A percentile compares a stretch with the other conserved stretches of the same genome.
phyloP scores from a whole-genome alignment of 2,113 vertebrate genomes.

The Pleuronectes platessa region DNA sequence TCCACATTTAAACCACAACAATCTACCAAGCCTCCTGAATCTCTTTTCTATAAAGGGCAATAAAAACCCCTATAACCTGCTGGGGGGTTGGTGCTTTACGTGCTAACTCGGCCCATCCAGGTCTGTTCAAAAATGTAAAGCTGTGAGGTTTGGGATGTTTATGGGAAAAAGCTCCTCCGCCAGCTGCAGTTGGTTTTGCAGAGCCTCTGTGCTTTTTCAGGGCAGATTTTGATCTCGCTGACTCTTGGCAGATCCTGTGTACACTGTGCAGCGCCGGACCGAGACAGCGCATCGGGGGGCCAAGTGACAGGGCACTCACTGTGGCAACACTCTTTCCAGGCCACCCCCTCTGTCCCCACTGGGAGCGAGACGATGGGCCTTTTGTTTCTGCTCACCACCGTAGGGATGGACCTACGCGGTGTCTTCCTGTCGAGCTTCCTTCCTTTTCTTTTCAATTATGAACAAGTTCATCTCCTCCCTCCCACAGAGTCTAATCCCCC shows the following conservation, averaged over 20 bases:
- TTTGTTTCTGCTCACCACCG: constrained; percentile 45
- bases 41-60: constrained; percentile 4
- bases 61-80: constrained; percentile 5
- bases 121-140: constrained; percentile 54
- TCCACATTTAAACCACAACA: neutral
- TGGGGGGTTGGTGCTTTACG: constrained; percentile 15
- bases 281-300: constrained; percentile 44
- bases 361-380: constrained; percentile 43
- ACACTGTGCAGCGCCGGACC: constrained; percentile 55
- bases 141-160: constrained; percentile 54
- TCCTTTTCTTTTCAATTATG: constrained; percentile 63
- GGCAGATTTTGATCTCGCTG: constrained; percentile 76
- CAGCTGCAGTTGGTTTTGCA: constrained; percentile 74
- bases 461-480: constrained; percentile 42
- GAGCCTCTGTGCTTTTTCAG: constrained; percentile 65
- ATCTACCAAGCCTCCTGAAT: neutral
- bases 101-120: constrained; percentile 40
- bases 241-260: constrained; percentile 69
- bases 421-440: constrained; percentile 54
- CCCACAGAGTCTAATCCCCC: constrained; percentile 21
- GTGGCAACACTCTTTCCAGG: constrained; percentile 42
- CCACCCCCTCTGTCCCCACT: constrained; percentile 15
- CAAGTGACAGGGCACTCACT: constrained; percentile 49
- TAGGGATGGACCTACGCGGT: constrained; percentile 42
- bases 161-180: constrained; percentile 55